Evolutionary conservation across 2,888 invertebrate species (phyloP).

Genomic region (Dasypolia templi): DNA sequence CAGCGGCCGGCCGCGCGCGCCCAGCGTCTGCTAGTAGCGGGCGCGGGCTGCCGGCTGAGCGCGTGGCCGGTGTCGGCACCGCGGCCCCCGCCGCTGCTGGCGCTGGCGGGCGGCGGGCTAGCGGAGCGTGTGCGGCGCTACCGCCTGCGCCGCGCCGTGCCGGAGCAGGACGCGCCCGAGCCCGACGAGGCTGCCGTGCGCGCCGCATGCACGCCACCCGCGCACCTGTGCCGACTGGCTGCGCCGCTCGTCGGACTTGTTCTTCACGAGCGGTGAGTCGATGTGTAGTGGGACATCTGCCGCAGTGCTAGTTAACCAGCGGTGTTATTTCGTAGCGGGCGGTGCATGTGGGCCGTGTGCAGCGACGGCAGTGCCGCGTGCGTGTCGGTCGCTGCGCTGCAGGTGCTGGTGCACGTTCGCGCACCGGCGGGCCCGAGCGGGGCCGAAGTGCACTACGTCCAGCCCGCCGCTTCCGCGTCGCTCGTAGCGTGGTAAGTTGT

Average conservation of each 20-base stretch:
- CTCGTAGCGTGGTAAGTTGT: constrained; percentile 71
- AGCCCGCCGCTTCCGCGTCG: constrained; percentile 70
- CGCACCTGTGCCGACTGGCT: constrained; percentile 52
- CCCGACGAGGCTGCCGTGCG: constrained; percentile 73
- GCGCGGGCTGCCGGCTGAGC: constrained; percentile 65
- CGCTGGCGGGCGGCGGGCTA: constrained; percentile 58
- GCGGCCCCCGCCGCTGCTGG: constrained; percentile 64
- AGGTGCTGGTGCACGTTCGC: constrained; percentile 63
- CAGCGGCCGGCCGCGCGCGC: not conserved
- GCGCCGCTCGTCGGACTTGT: constrained; percentile 73
- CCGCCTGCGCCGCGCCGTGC: constrained; percentile 57
- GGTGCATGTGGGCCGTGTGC: constrained; percentile 76
- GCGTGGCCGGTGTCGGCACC: constrained; percentile 71
- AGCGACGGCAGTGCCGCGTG: constrained; percentile 72
- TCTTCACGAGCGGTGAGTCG: constrained; percentile 69
- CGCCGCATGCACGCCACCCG: constrained; percentile 73
- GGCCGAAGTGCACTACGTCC: constrained; percentile 69
- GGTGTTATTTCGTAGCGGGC: constrained; percentile 66
- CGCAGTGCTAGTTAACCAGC: not conserved
- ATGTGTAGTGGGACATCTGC: too few relatives aligned
- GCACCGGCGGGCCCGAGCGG: constrained; percentile 35
- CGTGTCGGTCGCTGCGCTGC: constrained; percentile 75
- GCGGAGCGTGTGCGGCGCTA: constrained; percentile 59
- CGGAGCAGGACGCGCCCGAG: constrained; percentile 56
- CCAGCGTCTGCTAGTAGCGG: constrained; percentile 57